These are phyloP conservation scores for Fissipunctia ypsillon DNA, from an alignment of 2,888 invertebrate species.

Conservation along the genomic window DNA sequence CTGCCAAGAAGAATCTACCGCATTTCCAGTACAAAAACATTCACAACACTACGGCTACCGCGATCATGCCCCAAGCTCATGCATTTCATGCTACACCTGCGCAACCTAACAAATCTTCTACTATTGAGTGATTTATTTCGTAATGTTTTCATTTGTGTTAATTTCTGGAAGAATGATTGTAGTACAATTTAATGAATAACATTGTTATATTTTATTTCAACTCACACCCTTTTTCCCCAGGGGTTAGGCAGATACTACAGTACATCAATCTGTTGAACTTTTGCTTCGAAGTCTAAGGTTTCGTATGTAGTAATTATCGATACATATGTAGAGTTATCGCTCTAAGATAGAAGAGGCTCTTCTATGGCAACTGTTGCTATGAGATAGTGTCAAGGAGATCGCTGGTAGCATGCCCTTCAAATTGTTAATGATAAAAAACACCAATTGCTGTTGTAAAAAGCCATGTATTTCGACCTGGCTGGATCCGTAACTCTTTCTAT, in stretches of 20 bases:
- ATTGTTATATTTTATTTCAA: conserved; percentile 7
- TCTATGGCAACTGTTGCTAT: neutral
- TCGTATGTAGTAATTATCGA: neutral
- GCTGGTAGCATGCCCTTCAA: neutral
- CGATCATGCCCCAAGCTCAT: conserved; percentile 79
- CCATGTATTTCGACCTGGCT: neutral
- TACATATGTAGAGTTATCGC: neutral
- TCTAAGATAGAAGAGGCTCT: neutral
- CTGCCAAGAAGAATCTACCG: conserved; percentile 81
- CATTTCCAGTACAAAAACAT: conserved; percentile 84
- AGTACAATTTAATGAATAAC: conserved; percentile 18
- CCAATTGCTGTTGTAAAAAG: neutral
- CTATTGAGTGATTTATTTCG: conserved; percentile 29
- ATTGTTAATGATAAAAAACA: neutral
- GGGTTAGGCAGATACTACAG: too few relatives aligned
- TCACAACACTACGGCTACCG: conserved; percentile 82
- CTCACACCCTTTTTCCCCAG: neutral
- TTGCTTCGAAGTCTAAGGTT: neutral
- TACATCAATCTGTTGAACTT: neutral
- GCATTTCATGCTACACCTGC: conserved; percentile 37
- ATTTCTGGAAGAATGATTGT: neutral
- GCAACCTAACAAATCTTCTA: conserved; percentile 25
- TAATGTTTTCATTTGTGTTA: neutral
- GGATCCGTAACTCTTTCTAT: neutral
- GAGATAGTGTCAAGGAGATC: neutral